phyloP scores from a whole-genome alignment of 2,888 invertebrate genomes.

The Platypus cylindrus region DNA sequence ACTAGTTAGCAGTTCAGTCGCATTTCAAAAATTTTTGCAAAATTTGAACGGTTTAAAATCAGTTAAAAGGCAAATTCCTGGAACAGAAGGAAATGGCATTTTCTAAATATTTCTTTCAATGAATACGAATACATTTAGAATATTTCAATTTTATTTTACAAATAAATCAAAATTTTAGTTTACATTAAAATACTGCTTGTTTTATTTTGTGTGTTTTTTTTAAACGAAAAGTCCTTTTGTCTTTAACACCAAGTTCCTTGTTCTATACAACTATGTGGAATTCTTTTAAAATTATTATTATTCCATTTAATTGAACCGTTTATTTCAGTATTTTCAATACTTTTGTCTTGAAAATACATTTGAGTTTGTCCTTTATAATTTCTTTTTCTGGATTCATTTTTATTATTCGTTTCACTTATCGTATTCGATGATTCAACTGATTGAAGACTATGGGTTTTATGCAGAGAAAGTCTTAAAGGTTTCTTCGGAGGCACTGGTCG shows the following conservation, averaged over 20 bases:
- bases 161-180: no score
- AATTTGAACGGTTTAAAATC: slow-evolving; percentile 14
- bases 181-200: no score
- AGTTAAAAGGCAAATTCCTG: slow-evolving; percentile 5
- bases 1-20: slow-evolving; percentile 27
- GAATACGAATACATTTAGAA: neutral
- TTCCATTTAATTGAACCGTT: slow-evolving; percentile 16
- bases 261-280: slow-evolving; percentile 23
- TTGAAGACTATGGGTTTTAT: slow-evolving; percentile 71
- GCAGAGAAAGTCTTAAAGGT: slow-evolving; percentile 67
- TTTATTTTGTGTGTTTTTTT: neutral
- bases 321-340: slow-evolving; percentile 15
- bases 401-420: slow-evolving; percentile 26
- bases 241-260: slow-evolving; percentile 30
- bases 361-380: slow-evolving; percentile 42
- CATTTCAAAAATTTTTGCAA: slow-evolving; percentile 27
- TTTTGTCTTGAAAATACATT: slow-evolving; percentile 6
- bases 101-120: no score
- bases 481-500: slow-evolving; percentile 77
- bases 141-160: neutral
- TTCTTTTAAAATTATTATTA: slow-evolving; percentile 18
- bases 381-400: slow-evolving; percentile 42
- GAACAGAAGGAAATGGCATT: no score
- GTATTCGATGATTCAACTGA: slow-evolving; percentile 43
- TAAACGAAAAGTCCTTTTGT: no score